These are phyloP conservation scores for Nephrotoma guestfalica DNA, from an alignment of 2,888 invertebrate genomes.

Conservation along the genomic window DNA sequence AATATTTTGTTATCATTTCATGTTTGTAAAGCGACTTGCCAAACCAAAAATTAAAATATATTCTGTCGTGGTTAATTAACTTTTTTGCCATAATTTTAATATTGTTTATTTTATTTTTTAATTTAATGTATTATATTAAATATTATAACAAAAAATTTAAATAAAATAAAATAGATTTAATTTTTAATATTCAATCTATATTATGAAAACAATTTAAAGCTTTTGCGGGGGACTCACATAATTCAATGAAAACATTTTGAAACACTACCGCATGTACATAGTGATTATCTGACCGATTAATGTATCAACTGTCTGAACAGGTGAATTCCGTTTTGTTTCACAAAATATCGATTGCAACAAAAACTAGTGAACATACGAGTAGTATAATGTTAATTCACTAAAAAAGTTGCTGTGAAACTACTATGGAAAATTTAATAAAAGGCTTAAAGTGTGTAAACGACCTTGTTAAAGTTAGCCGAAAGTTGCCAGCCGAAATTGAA, in stretches of 20 bases:
- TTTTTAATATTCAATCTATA: not conserved
- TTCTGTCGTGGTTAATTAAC: not conserved
- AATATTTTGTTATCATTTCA: too few relatives aligned
- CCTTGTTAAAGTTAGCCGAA: too few relatives aligned
- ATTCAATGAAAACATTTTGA: not conserved
- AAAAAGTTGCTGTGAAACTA: too few relatives aligned
- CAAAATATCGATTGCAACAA: too few relatives aligned
- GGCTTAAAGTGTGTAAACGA: too few relatives aligned
- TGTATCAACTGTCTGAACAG: not conserved
- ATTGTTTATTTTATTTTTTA: not conserved
- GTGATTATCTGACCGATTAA: not conserved
- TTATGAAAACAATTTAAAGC: not conserved
- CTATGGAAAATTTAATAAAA: too few relatives aligned
- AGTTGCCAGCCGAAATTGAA: too few relatives aligned
- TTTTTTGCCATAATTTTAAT: not conserved
- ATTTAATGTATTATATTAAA: not conserved
- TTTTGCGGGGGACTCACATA: not conserved
- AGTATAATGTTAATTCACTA: too few relatives aligned
- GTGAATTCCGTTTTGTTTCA: too few relatives aligned
- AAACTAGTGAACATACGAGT: too few relatives aligned
- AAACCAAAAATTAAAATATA: not conserved
- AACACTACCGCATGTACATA: not conserved
- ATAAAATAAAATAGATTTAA: not conserved
- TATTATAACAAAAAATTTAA: not conserved
- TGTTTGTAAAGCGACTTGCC: not conserved